Conservation (phyloP, 2,113 vertebrate species). For the Irena cyanogastra region DNA sequence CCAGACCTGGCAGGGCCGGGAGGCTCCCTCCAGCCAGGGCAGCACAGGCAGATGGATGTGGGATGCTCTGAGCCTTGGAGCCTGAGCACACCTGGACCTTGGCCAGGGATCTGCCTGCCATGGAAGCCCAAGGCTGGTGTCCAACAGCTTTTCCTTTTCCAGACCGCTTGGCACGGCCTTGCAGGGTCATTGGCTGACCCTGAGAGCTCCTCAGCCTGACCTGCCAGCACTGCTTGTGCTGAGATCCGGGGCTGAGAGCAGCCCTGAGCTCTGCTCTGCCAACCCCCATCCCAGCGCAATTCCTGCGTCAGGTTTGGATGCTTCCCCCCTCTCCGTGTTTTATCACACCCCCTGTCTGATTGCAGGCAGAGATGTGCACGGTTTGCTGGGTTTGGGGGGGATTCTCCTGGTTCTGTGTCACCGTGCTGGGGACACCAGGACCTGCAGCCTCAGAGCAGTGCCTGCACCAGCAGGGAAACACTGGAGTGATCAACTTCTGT, state of each 20-base stretch:
- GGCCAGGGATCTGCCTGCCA: not conserved
- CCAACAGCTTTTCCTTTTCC: not conserved
- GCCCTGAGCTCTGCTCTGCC: not conserved
- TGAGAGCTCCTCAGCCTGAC: not conserved
- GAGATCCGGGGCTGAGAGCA: not conserved
- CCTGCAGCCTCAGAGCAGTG: not conserved
- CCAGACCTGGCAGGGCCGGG: not conserved
- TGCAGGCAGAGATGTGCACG: fast-evolving
- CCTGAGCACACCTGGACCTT: not conserved
- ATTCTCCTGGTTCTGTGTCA: not conserved
- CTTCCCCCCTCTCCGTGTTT: fast-evolving
- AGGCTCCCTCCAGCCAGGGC: not conserved
- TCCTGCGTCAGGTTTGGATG: not conserved
- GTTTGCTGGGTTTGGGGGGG: not conserved
- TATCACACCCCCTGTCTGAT: fast-evolving
- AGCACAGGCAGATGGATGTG: not conserved
- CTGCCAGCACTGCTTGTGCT: not conserved
- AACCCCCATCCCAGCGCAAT: fast-evolving
- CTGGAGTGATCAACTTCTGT: not conserved
- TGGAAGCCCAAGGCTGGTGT: not conserved
- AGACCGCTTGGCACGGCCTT: fast-evolving
- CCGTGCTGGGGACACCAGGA: fast-evolving
- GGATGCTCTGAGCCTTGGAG: not conserved
- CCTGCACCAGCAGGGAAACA: not conserved
- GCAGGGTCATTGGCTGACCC: not conserved